A percentile compares a stretch with the other conserved stretches of the same genome.
These are phyloP conservation scores for Rhabditoides inermis DNA, from an alignment of 2,888 invertebrate species.

Conservation along the genomic window DNA sequence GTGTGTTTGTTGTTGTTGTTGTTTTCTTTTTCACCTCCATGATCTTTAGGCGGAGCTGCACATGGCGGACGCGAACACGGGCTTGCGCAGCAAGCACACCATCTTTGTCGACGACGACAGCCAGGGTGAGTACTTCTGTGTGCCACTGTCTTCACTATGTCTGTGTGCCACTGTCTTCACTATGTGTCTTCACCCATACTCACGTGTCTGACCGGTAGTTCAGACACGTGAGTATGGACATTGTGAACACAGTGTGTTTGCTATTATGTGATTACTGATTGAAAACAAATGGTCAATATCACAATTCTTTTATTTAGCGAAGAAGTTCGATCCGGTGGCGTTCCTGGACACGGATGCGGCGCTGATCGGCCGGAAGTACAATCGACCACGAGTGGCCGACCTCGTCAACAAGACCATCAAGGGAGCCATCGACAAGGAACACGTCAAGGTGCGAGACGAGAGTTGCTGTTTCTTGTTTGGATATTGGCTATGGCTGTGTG, in stretches of 20 bases:
- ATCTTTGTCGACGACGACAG: constrained; percentile 41
- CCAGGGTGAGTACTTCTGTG: no score
- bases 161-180: no score
- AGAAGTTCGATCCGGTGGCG: constrained; percentile 65
- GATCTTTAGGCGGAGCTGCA: constrained; percentile 41
- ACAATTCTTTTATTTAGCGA: no score
- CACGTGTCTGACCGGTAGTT: no score
- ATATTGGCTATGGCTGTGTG: no score
- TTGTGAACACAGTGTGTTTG: no score
- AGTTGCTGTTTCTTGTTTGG: no score
- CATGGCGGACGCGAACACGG: constrained; percentile 24
- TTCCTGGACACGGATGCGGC: constrained; percentile 70
- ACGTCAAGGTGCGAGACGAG: constrained; percentile 21
- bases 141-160: no score
- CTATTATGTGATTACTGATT: no score
- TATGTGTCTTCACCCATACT: no score
- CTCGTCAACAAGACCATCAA: constrained; percentile 17
- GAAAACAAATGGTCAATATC: no score
- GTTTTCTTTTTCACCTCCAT: constrained; percentile 28
- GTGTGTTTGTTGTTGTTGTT: constrained; percentile 38
- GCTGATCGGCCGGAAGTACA: constrained; percentile 65
- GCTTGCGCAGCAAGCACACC: constrained; percentile 29
- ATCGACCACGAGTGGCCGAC: constrained; percentile 59
- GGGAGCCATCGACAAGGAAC: constrained; percentile 22
- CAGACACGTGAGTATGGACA: no score